These are phyloP conservation scores for Collichthys lucidus DNA, from an alignment of 2,113 vertebrate genomes.

Conservation along the genomic window DNA sequence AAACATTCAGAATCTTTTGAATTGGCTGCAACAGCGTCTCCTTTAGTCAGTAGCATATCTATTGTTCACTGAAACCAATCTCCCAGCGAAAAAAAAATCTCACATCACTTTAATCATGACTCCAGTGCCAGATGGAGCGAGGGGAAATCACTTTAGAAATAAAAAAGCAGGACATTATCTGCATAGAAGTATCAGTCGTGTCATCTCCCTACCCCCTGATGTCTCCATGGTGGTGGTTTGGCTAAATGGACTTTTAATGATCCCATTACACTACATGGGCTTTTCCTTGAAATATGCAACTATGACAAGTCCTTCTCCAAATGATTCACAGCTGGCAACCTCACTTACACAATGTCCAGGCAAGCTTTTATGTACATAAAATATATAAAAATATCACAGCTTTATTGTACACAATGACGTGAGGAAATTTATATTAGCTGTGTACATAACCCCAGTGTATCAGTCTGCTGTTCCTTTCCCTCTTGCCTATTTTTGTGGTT, in stretches of 20 bases:
- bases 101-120: slow-evolving; percentile 52
- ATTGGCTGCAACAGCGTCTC: slow-evolving; percentile 30
- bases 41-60: slow-evolving; percentile 37
- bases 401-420: not conserved
- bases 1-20: slow-evolving; percentile 56
- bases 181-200: slow-evolving; percentile 43
- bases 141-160: slow-evolving; percentile 53
- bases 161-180: slow-evolving; percentile 48
- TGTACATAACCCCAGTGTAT: not conserved
- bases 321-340: slow-evolving; percentile 51
- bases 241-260: slow-evolving; percentile 72
- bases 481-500: not conserved
- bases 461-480: not conserved
- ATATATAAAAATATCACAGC: not conserved
- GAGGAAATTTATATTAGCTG: not conserved
- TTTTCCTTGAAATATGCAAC: slow-evolving; percentile 41
- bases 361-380: slow-evolving; percentile 4
- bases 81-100: slow-evolving; percentile 23
- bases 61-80: slow-evolving; percentile 58
- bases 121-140: slow-evolving; percentile 48
- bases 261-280: slow-evolving; percentile 41
- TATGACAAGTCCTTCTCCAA: slow-evolving; percentile 28
- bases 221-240: slow-evolving; percentile 24
- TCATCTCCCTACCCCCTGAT: not conserved
- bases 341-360: slow-evolving; percentile 22